A percentile compares a stretch with the other conserved stretches of the same genome.
These are phyloP conservation scores for Metopolophium dirhodum DNA, from an alignment of 1,140 invertebrate species.

Conservation along the genomic window DNA sequence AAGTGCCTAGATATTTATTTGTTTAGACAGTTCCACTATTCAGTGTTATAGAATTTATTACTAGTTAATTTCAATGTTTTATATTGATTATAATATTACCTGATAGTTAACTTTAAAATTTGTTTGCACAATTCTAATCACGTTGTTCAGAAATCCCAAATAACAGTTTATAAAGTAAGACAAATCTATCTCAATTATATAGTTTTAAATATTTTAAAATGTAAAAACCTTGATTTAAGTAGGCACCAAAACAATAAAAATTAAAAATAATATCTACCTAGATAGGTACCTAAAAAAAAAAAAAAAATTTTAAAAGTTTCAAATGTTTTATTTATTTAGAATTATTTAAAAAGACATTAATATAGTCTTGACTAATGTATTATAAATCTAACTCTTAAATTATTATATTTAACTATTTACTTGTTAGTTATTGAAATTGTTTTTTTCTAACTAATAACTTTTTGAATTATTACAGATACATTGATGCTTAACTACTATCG, in stretches of 20 bases:
- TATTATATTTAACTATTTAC: neutral
- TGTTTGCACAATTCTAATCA: too few relatives aligned
- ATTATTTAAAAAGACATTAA: neutral
- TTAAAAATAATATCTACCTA: neutral
- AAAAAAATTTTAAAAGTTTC: neutral
- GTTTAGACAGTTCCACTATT: neutral
- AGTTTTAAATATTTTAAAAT: neutral
- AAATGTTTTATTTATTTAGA: neutral
- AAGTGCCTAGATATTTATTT: neutral
- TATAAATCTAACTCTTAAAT: neutral
- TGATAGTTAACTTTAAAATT: neutral
- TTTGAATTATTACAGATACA: neutral
- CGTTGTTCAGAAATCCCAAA: too few relatives aligned
- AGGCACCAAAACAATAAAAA: neutral
- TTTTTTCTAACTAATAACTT: neutral
- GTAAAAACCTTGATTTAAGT: neutral
- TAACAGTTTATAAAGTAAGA: neutral
- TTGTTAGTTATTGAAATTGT: neutral
- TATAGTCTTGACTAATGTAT: neutral
- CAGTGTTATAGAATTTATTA: neutral
- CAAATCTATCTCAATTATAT: neutral
- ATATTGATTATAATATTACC: neutral
- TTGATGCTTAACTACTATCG: neutral
- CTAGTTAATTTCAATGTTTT: neutral
- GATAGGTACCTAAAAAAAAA: neutral